Base-by-base conservation (phyloP, 2,113 vertebrate species). In the Python bivittatus region DNA sequence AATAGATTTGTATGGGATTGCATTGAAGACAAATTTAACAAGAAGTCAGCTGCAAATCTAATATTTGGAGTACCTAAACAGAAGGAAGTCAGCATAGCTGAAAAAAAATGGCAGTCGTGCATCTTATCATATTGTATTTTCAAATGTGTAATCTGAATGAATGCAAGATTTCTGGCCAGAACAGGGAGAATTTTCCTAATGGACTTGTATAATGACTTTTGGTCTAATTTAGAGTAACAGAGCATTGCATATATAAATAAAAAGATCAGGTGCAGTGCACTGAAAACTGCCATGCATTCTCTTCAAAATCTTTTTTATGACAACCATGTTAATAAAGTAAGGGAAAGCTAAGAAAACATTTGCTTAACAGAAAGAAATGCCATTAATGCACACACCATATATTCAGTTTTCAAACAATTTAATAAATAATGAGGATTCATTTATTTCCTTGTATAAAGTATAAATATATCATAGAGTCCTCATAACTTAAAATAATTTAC, bases 401-500 rank as follows among this genome's bases (percentile, higher is more conserved):
- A 27, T 56, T 86, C 95, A 96, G 84, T 97, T 98, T 97, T 95
- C 94, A 97, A 98, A 98, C 94, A 96, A 96, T 98, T 98, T 98
- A 98, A 98, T 98, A 98, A 98, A 98, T 98, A 98, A 98, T 86
- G 95, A 96, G 94, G 97, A 96, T 93, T 97, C 96, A 58, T 85
- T 97, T 98, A 97, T 96, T 98, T 98, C 98, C 97, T 79, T 98
- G 98, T 99, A 99, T 98, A 99, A 99, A 99, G 98, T 98, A 99
- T 99, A 99, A 99, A 99, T 99, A 99, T 98, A 98, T 98, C 98
- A 99, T 99, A 98, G 98, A 98, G 98, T 99, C 98, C 97, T 98
- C 98, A 99, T 99, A 99, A 99, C 97, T 99, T 99, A 99, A 98
- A 99, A 99, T 98, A 99, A 98, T 98, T 99, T 98, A 99, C 97